Conservation (phyloP, 2,797 vertebrate genomes). For the Parauchenoglanis ngamensis region DNA sequence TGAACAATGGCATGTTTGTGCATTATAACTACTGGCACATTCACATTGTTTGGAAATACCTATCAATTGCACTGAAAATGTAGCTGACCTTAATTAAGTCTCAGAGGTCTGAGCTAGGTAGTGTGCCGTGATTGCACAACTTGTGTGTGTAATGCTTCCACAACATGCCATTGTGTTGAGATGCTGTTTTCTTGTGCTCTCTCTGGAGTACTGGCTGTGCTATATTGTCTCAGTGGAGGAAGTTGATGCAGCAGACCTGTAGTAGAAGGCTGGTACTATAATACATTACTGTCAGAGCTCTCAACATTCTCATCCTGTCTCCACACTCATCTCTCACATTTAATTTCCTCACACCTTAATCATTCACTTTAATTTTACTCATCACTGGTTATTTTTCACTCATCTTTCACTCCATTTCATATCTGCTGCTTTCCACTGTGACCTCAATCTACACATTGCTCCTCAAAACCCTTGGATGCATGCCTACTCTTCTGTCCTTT, state of each 20-base stretch:
- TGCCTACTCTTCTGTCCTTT: neutral
- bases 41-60: conserved; percentile 32
- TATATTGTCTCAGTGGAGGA: conserved; percentile 17
- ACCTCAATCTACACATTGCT: neutral
- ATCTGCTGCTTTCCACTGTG: neutral
- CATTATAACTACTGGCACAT: conserved; percentile 34
- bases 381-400: neutral
- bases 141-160: conserved; percentile 36
- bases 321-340: neutral
- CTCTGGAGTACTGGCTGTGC: conserved; percentile 17
- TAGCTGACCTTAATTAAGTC: conserved; percentile 40
- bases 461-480: neutral
- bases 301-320: neutral
- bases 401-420: neutral
- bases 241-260: conserved; percentile 3
- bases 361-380: conserved; percentile 12
- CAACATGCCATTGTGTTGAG: conserved; percentile 48
- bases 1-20: conserved; percentile 32
- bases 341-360: neutral
- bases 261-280: no score
- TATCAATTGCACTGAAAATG: conserved; percentile 23
- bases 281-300: neutral
- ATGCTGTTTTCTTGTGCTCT: conserved; percentile 10
- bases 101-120: conserved; percentile 20
- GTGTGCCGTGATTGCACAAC: conserved; percentile 10